A percentile compares a stretch with the other conserved stretches of the same genome.
These are phyloP conservation scores for Brenthis daphne DNA, from an alignment of 2,888 invertebrate species.

Conservation along the genomic window DNA sequence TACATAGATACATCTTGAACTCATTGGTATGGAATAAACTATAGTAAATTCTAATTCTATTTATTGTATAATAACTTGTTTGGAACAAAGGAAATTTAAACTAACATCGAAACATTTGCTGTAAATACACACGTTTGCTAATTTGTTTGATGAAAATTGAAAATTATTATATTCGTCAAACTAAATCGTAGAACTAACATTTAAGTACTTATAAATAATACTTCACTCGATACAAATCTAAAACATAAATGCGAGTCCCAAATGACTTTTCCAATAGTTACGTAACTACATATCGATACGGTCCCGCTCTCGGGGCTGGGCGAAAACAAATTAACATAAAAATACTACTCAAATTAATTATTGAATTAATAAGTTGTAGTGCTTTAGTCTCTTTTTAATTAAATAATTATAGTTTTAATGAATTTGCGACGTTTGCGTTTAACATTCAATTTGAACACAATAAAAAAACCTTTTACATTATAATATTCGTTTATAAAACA, in stretches of 20 bases:
- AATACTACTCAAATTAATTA: conserved; percentile 12
- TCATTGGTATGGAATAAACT: not conserved
- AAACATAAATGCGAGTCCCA: conserved; percentile 39
- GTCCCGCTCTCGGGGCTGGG: conserved; percentile 18
- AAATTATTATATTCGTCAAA: not conserved
- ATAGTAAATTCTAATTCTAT: not conserved
- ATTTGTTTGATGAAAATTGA: conserved; percentile 1
- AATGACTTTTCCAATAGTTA: conserved; percentile 48
- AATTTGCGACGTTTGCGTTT: not conserved
- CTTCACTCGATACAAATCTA: conserved; percentile 30
- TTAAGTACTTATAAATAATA: conserved; percentile 25
- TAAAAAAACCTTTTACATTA: too few relatives aligned
- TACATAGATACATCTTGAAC: too few relatives aligned
- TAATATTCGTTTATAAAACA: too few relatives aligned
- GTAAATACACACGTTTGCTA: not conserved
- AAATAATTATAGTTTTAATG: conserved; percentile 9
- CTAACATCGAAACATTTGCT: not conserved
- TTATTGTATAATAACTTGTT: not conserved
- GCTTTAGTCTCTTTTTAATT: conserved; percentile 1
- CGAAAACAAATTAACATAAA: conserved; percentile 17
- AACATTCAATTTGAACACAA: not conserved
- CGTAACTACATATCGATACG: conserved; percentile 34
- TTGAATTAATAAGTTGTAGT: conserved; percentile 8
- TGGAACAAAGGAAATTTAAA: conserved; percentile 6
- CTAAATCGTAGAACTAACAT: conserved; percentile 5